A percentile compares a stretch with the other conserved stretches of the same genome.
These are phyloP conservation scores for Centropus unirufus DNA, from an alignment of 2,113 vertebrate genomes.

Conservation along the genomic window DNA sequence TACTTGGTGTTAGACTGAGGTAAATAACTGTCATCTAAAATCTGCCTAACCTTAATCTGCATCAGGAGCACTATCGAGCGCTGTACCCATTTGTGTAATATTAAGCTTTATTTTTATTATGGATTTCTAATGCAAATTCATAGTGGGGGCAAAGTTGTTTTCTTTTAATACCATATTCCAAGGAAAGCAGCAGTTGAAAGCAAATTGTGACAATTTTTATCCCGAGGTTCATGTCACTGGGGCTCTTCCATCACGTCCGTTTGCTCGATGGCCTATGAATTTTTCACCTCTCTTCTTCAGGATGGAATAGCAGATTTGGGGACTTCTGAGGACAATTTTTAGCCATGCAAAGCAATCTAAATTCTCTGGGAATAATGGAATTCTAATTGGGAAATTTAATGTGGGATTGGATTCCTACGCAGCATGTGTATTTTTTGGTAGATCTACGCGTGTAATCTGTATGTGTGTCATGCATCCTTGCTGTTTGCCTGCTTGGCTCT, in stretches of 20 bases:
- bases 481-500: background rate
- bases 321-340: slow-evolving; percentile 35
- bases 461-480: fast-evolving
- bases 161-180: slow-evolving; percentile 30
- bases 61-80: slow-evolving; percentile 49
- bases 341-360: slow-evolving; percentile 14
- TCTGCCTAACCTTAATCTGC: slow-evolving; percentile 58
- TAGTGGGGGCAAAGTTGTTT: slow-evolving; percentile 38
- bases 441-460: background rate
- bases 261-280: background rate
- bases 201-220: slow-evolving; percentile 36
- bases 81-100: slow-evolving; percentile 60
- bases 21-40: slow-evolving; percentile 64
- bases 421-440: background rate
- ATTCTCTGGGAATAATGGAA: background rate
- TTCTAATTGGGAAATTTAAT: background rate
- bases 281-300: slow-evolving; percentile 23
- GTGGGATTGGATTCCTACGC: background rate
- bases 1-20: slow-evolving; percentile 49
- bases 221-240: background rate
- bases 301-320: slow-evolving; percentile 20
- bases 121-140: slow-evolving; percentile 66
- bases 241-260: background rate
- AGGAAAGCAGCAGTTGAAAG: slow-evolving; percentile 18
- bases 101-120: slow-evolving; percentile 62